phyloP scores from a whole-genome alignment of 1,140 invertebrate genomes.

The Scaptomyza graminum region DNA sequence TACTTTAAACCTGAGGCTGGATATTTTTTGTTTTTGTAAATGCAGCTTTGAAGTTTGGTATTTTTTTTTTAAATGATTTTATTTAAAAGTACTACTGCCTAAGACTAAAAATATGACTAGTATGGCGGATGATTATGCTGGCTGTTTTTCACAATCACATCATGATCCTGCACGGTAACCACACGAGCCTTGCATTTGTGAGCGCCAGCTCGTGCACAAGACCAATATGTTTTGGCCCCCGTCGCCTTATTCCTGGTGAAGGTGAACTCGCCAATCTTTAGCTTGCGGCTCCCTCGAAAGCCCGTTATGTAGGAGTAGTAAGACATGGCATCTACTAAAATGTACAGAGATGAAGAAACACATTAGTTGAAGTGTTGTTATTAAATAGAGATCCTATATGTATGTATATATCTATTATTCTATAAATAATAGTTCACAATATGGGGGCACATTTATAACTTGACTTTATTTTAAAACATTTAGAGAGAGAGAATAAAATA shows the following conservation, averaged over 20 bases:
- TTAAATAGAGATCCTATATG: conserved; percentile 4
- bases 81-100: conserved; percentile 12
- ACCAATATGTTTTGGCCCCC: conserved; percentile 81
- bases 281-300: conserved; percentile 81
- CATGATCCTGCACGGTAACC: conserved; percentile 76
- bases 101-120: conserved; percentile 47
- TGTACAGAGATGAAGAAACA: conserved; percentile 22
- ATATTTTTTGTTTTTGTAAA: background rate
- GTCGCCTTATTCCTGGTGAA: conserved; percentile 81
- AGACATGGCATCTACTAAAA: conserved; percentile 48
- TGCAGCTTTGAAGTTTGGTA: background rate
- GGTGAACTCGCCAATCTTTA: conserved; percentile 80
- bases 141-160: conserved; percentile 79
- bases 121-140: conserved; percentile 83
- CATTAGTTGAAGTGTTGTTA: conserved; percentile 34
- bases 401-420: background rate
- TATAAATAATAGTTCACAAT: conserved; percentile 22
- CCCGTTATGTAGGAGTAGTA: conserved; percentile 81
- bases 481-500: conserved; percentile 2
- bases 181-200: conserved; percentile 83
- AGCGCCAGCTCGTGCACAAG: conserved; percentile 78
- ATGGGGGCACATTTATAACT: conserved; percentile 39
- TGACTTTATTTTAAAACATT: conserved; percentile 57
- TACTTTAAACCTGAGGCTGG: background rate
- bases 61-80: conserved; percentile 9